Percentiles rank a stretch among this genome's conserved stretches.
Evolutionary conservation across 2,113 vertebrate species (phyloP).

Genomic region (Carettochelys insculpta): DNA sequence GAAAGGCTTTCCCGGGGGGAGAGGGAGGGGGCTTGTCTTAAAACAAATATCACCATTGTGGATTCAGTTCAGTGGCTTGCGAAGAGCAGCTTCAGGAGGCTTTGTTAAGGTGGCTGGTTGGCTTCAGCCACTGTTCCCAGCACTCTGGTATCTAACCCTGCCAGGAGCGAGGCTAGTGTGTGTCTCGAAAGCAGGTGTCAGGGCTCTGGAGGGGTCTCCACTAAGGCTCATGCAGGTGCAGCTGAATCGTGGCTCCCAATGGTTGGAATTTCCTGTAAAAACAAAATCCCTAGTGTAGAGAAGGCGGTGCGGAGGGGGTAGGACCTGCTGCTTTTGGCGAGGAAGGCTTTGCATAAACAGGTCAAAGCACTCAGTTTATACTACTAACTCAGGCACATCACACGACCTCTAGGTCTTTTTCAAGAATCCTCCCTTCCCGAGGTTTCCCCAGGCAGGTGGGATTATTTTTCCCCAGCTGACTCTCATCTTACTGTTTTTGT

Average conservation of each 20-base stretch:
- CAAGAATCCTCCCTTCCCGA: accelerated
- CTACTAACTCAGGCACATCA: background rate
- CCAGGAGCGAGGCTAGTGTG: background rate
- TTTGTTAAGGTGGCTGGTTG: background rate
- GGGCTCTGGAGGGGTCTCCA: background rate
- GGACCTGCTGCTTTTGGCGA: background rate
- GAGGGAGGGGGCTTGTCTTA: background rate
- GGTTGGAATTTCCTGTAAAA: background rate
- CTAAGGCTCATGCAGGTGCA: background rate
- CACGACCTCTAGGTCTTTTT: background rate
- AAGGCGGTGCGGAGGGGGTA: background rate
- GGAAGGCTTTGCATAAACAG: background rate
- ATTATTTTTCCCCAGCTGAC: background rate
- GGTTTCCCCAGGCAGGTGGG: background rate
- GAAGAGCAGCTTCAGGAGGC: background rate
- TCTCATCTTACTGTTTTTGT: background rate
- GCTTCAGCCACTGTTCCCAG: background rate
- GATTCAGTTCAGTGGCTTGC: background rate
- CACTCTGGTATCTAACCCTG: background rate
- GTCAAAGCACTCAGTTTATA: background rate
- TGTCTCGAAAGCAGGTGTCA: background rate
- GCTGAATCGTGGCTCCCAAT: background rate
- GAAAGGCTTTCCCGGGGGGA: too few species aligned
- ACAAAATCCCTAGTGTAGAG: background rate
- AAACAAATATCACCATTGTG: background rate